A percentile compares a stretch with the other conserved stretches of the same genome.
These are phyloP conservation scores for Osmerus mordax DNA, from an alignment of 2,113 vertebrate species.

Conservation along the genomic window DNA sequence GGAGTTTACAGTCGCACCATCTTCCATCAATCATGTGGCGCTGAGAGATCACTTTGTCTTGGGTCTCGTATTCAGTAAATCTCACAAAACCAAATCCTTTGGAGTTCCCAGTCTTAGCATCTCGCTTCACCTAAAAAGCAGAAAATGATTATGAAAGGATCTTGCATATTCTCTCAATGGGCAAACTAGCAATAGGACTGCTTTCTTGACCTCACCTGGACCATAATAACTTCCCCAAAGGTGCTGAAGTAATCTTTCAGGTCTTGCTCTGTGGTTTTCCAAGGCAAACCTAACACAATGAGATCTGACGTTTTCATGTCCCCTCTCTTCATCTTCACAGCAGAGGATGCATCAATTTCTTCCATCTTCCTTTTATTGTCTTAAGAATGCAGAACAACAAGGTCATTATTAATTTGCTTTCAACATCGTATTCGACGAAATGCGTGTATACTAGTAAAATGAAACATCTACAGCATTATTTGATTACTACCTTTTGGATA, in stretches of 20 bases:
- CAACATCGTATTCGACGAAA: not conserved
- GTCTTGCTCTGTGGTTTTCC: conserved; percentile 97
- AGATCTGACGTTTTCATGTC: conserved; percentile 97
- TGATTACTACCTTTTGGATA: conserved; percentile 92
- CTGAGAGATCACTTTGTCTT: conserved; percentile 95
- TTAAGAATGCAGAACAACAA: conserved; percentile 41
- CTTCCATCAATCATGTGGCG: conserved; percentile 98
- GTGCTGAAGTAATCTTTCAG: conserved; percentile 97
- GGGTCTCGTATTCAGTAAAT: conserved; percentile 95
- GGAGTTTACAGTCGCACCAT: conserved; percentile 99
- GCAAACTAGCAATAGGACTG: no score
- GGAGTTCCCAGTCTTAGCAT: conserved; percentile 93
- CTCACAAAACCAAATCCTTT: conserved; percentile 99
- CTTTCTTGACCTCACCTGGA: conserved; percentile 79
- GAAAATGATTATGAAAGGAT: no score
- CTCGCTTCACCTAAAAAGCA: conserved; percentile 86
- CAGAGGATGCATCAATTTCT: conserved; percentile 93
- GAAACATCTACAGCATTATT: not conserved
- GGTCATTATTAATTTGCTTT: not conserved
- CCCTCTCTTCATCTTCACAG: conserved; percentile 95
- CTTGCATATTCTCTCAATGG: no score
- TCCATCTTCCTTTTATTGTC: conserved; percentile 99
- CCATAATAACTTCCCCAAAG: conserved; percentile 98
- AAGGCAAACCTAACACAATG: conserved; percentile 93
- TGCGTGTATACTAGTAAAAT: not conserved